These are phyloP conservation scores for Mastigias papua DNA, from an alignment of 30 jellyfish, hydroid and myxozoan species.

Conservation along the genomic window DNA sequence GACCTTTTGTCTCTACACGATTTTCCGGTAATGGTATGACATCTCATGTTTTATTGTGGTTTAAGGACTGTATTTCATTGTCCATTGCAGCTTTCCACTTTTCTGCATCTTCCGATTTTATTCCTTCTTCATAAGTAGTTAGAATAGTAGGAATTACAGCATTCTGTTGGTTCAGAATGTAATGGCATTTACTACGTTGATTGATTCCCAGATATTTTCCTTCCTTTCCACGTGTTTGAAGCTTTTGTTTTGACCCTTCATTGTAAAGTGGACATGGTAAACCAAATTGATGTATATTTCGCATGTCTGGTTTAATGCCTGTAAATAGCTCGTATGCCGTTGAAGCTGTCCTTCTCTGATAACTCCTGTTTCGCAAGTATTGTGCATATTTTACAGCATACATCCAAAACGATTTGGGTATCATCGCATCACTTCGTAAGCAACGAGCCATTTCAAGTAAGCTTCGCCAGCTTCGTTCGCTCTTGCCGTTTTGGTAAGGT, in stretches of 20 bases:
- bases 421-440: constrained; percentile 39
- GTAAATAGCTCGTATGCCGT: constrained; percentile 62
- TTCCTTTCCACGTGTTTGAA: constrained; percentile 32
- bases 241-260: constrained; percentile 48
- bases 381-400: constrained; percentile 63
- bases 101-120: constrained; percentile 38
- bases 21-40: constrained; percentile 19
- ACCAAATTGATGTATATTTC: constrained; percentile 40
- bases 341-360: constrained; percentile 18
- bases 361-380: constrained; percentile 59
- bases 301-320: constrained; percentile 29
- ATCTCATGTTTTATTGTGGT: constrained; percentile 27
- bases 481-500: constrained; percentile 41
- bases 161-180: constrained; percentile 17
- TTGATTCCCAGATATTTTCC: constrained; percentile 58
- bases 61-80: constrained; percentile 26
- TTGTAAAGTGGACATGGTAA: constrained; percentile 27
- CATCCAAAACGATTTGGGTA: constrained; percentile 43
- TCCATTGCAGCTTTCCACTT: constrained; percentile 66
- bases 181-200: constrained; percentile 6
- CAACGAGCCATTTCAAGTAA: constrained; percentile 66
- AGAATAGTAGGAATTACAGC: constrained; percentile 20
- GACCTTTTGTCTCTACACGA: constrained; percentile 27
- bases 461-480: constrained; percentile 63
- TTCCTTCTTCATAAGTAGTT: constrained; percentile 35